Conservation (phyloP, 1,140 invertebrate genomes). For the Delia radicum region DNA sequence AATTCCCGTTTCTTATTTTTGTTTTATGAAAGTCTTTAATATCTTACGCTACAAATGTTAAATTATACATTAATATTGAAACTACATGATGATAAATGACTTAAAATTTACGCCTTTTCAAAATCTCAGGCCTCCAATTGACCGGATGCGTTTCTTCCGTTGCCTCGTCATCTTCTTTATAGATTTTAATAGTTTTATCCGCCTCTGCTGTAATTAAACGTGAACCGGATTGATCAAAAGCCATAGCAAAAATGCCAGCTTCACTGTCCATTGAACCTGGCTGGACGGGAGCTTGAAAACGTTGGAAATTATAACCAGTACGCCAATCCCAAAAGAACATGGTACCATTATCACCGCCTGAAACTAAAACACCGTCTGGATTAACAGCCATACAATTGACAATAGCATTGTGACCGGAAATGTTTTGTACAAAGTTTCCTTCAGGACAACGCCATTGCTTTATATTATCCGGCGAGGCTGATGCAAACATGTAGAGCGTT, state of each 20-base stretch:
- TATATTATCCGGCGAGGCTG: slow-evolving; percentile 97
- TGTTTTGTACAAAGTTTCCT: slow-evolving; percentile 97
- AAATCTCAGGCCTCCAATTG: slow-evolving; percentile 94
- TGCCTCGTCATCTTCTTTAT: slow-evolving; percentile 95
- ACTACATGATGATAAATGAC: too few relatives aligned
- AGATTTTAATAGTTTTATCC: slow-evolving; percentile 99
- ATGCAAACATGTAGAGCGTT: slow-evolving; percentile 92
- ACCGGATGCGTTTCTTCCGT: slow-evolving; percentile 96
- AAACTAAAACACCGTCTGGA: slow-evolving; percentile 92
- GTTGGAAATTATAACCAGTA: slow-evolving; percentile 97
- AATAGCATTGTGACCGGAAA: slow-evolving; percentile 96
- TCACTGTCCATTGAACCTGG: slow-evolving; percentile 99
- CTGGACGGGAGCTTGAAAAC: slow-evolving; percentile 86
- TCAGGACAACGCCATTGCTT: slow-evolving; percentile 99
- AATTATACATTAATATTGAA: too few relatives aligned
- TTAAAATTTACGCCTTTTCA: slow-evolving; percentile 87
- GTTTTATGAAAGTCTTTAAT: too few relatives aligned
- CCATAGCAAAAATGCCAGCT: slow-evolving; percentile 94
- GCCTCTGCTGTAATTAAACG: slow-evolving; percentile 95
- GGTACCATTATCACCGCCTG: slow-evolving; percentile 98
- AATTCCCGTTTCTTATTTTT: too few relatives aligned
- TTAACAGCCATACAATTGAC: slow-evolving; percentile 96
- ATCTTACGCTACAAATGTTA: too few relatives aligned
- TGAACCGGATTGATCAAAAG: slow-evolving; percentile 91
- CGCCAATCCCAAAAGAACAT: slow-evolving; percentile 99